Evolutionary conservation across 2,888 invertebrate genomes (phyloP), one percentile per base, ranked within the genome.

Genomic region (Myopa tessellatipennis): DNA sequence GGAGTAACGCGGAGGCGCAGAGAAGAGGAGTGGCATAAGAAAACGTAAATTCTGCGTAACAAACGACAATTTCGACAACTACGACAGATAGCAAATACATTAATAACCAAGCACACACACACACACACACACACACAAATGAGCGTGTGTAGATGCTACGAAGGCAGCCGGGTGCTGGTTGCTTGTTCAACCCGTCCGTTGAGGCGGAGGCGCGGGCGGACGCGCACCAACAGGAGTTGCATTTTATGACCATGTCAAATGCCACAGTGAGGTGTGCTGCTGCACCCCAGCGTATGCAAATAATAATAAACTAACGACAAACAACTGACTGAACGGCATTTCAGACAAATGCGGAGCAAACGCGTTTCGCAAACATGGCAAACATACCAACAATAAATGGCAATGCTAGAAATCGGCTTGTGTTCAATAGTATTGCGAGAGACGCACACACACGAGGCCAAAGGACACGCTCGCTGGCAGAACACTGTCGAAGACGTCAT

Each of bases 1-100:
- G 1, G 18, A 18, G 6, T 6, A 60, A 16, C 18, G 8, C 4
- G 10, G n/a, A 40, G 68, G 18, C n/a, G n/a, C 34, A n/a, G 38
- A 6, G 38, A 7, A 16, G 38, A 12, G 26, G 67, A 4, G 45
- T 60, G 4, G 74, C 58, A 14, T 34, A 84, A 85, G 86, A 85
- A 84, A 83, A 83, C 83, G 85, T 86, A 85, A 85, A 86, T 86
- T 85, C 82, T 79, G 83, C 81, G 82, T 81, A 82, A 82, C 83
- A 82, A 83, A 84, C 82, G 84, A 83, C 82, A 82, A 81, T 81
- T 81, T 81, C 81, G 83, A 82, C 79, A 79, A 78, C 76, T 77
- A 73, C 78, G 80, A 80, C 82, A 82, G 82, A 82, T 80, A 83
- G 71, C 80, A 82, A 83, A 83, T 80, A 78, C 69, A 68, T 45